Evolutionary conservation across 1,140 invertebrate genomes (phyloP), one percentile per base, ranked within the genome.

Genomic region (Pissodes strobi): DNA sequence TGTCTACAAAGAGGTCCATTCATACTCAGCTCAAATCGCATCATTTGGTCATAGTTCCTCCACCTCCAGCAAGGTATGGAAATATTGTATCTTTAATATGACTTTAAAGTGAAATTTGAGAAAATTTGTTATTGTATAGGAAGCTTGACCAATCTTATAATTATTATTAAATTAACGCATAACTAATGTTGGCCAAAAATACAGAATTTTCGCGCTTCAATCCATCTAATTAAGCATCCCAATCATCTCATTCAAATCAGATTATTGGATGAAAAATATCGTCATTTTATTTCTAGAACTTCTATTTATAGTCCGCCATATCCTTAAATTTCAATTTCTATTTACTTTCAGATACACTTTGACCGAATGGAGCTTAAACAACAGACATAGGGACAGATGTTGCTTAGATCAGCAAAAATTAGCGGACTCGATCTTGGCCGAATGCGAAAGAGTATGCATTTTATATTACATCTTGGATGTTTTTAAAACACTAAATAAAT

Each of bases 291-390:
- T 37, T 2, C 21, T 37, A 17, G 6, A 37, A 23, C 19, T n/a
- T 25, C 15, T 25, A 12, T 8, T 49, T 49, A 18, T 45, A 4
- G 22, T 19, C 18, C 13, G 4, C 12, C 12, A 39, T 2, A 1
- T 39, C 5, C 6, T 2, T n/a, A n/a, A n/a, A n/a, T n/a, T n/a
- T n/a, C n/a, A n/a, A 19, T n/a, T 19, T 21, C 12, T 27, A 15
- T 30, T 48, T 1, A 12, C 12, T 60, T 70, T 38, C 53, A 85
- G 83, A 69, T 90, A 87, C 70, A 88, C 88, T 0, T 73, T 89
- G 30, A 77, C 84, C 39, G 88, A 92, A 77, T 92, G 90, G 90
- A 81, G 85, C 72, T 76, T 87, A 39, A 88, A 86, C 70, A 89
- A 89, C 73, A 79, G 81, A 48, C 77, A 82, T 27, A 83, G 86